Base-by-base conservation (phyloP, 1,140 invertebrate genomes). In the Centruroides sculpturatus region DNA sequence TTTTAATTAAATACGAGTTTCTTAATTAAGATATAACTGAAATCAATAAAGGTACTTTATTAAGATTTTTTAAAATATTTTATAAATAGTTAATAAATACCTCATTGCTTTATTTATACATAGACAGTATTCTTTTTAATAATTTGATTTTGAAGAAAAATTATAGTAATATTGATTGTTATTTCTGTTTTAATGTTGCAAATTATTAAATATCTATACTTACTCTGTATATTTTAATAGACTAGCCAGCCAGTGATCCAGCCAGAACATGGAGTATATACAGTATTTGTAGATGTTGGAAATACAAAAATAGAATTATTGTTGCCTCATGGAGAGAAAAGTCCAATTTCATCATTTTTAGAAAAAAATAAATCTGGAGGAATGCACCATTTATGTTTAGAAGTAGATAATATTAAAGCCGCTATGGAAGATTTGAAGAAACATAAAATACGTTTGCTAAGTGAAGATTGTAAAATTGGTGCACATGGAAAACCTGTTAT, bases 401-500 rank as follows among this genome's bases (percentile, higher is more conserved):
- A 84, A 76, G 82, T 83, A 50, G 71, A 77, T 67, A 69, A 82
- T 64, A 81, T 83, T 52, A 63, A 77, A 49, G 74, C 73, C 55
- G 80, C 80, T 4, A 76, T 83, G 66, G 71, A 74, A 57, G 75
- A 77, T 62, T 63, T 83, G 5, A 75, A 76, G 63, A 59, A 56
- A 47, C 61, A 69, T 34, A 71, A 68, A 12, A 63, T 70, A 13
- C 63, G 81, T 59, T 73, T 79, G 11, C 68, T 83, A 9, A 75
- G 74, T 63, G 74, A 77, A 35, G 66, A 77, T 59, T 73, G 81
- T 5, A 79, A 76, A 68, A 84, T 81, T 65, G 82, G 82, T 47
- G 82, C 82, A 48, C 83, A 84, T 74, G 81, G 82, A 23, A 83
- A 83, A 69, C 81, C 79, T n/a, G 81, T 84, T 1, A 75, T 84